A percentile compares a stretch with the other conserved stretches of the same genome.
Evolutionary conservation across 2,888 invertebrate genomes (phyloP).

Genomic region (Cepaea hortensis): DNA sequence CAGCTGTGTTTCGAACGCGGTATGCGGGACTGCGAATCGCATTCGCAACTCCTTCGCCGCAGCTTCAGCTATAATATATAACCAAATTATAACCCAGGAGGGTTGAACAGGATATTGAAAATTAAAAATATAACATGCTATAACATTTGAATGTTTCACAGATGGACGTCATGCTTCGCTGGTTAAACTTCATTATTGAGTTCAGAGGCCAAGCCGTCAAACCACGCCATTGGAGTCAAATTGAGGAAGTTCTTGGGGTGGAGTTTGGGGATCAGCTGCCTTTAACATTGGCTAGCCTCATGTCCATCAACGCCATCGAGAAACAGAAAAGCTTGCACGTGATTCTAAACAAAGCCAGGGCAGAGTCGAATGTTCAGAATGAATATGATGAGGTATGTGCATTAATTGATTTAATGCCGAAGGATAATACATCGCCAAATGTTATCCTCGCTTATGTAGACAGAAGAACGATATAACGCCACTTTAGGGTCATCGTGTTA

Average conservation of each 20-base stretch:
- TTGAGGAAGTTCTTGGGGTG: constrained; percentile 47
- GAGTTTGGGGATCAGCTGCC: constrained; percentile 45
- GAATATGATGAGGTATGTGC: constrained; percentile 42
- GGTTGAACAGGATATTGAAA: too few species aligned
- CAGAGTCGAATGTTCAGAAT: constrained; percentile 41
- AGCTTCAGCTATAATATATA: too few species aligned
- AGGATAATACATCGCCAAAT: neutral
- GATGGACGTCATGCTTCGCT: constrained; percentile 47
- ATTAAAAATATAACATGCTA: too few species aligned
- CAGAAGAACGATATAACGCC: too few species aligned
- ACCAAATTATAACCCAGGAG: too few species aligned
- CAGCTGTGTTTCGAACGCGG: too few species aligned
- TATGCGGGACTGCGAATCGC: too few species aligned
- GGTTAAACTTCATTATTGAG: constrained; percentile 49
- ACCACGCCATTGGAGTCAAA: constrained; percentile 43
- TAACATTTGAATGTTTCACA: neutral
- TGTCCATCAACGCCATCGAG: constrained; percentile 47
- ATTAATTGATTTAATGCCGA: neutral
- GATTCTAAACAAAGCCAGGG: constrained; percentile 45
- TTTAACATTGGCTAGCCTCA: constrained; percentile 43
- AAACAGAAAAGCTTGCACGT: constrained; percentile 45
- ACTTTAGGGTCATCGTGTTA: too few species aligned
- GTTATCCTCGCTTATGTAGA: neutral
- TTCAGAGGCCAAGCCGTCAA: constrained; percentile 42
- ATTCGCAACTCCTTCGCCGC: too few species aligned